These are phyloP conservation scores for Thunnus albacares DNA, from an alignment of 2,797 vertebrate genomes.

Conservation along the genomic window DNA sequence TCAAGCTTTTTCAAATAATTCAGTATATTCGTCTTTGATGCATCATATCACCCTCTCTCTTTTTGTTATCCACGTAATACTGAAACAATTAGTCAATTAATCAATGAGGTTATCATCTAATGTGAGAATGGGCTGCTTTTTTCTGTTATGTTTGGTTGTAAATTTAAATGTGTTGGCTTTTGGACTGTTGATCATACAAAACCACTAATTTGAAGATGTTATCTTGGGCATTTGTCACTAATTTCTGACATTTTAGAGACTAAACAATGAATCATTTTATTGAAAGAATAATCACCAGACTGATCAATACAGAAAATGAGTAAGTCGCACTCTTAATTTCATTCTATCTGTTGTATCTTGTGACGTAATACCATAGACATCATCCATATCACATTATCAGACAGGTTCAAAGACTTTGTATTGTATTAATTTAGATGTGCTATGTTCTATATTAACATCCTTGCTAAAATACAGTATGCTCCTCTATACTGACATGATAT, in stretches of 20 bases:
- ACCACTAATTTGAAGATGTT: neutral
- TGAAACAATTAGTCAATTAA: slow-evolving; percentile 9
- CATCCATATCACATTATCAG: neutral
- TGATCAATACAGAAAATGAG: neutral
- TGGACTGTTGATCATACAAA: neutral
- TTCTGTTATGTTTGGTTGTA: neutral
- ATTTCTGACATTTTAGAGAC: neutral
- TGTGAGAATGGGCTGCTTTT: neutral
- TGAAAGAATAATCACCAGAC: neutral
- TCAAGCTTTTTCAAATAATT: slow-evolving; percentile 34
- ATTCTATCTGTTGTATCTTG: neutral
- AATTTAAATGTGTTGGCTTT: neutral
- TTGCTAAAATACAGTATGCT: neutral
- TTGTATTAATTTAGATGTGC: neutral
- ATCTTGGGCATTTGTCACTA: neutral
- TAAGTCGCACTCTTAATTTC: neutral
- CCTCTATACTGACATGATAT: neutral
- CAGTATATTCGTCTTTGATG: slow-evolving; percentile 28
- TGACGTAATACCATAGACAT: neutral
- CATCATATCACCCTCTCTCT: slow-evolving; percentile 29
- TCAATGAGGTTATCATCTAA: neutral
- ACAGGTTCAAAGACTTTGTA: neutral
- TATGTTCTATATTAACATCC: neutral
- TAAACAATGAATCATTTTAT: neutral
- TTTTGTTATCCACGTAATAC: slow-evolving; percentile 2